Evolutionary conservation across 2,113 vertebrate genomes (phyloP), one percentile per base, ranked within the genome.

Genomic region (Rhombomys opimus): DNA sequence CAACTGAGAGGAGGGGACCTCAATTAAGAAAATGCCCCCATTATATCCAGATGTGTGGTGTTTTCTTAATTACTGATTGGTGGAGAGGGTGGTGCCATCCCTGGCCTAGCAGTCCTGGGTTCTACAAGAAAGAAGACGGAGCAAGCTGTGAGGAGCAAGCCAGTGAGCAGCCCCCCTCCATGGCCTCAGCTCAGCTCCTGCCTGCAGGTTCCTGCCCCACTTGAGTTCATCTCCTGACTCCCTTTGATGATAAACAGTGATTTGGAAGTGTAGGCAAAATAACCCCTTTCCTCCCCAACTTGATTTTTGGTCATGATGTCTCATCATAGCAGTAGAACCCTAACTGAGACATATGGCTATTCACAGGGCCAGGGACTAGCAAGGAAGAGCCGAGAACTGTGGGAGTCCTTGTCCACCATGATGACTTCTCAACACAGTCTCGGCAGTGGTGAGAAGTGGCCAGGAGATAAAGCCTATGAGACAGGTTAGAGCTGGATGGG

Each of bases 361-460:
- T 35, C 68, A 54, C 68, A 6, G 22, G 18, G 27, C 81, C 59
- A 2, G 38, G 59, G 15, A 86, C 61, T 12, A n/a, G n/a, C 35
- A 35, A 77, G 89, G 72, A 54, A 27, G 46, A 75, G 46, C 67
- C 7, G 11, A 2, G 65, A 72, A 17, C 67, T 30, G 2, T 2
- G 7, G 18, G 8, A 5, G 23, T 8, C 41, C 88, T n/a, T 1
- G 2, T 6, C 30, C 80, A 27, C 2, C 2, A 15, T 4, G 22
- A 50, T 27, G 52, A 73, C 77, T 81, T 65, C 87, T 86, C 77
- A 11, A 7, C 65, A n/a, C 65, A n/a, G 77, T 41, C 72, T 11
- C 2, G 4, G 27, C 9, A 7, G 22, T 0, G 0, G 32, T 25
- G 20, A 18, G 70, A 41, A 9, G 68, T 35, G n/a, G 38, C 38